A percentile compares a stretch with the other conserved stretches of the same genome.
These are phyloP conservation scores for Schizopygopsis pylzovi DNA, from an alignment of 2,797 vertebrate genomes.

Conservation along the genomic window DNA sequence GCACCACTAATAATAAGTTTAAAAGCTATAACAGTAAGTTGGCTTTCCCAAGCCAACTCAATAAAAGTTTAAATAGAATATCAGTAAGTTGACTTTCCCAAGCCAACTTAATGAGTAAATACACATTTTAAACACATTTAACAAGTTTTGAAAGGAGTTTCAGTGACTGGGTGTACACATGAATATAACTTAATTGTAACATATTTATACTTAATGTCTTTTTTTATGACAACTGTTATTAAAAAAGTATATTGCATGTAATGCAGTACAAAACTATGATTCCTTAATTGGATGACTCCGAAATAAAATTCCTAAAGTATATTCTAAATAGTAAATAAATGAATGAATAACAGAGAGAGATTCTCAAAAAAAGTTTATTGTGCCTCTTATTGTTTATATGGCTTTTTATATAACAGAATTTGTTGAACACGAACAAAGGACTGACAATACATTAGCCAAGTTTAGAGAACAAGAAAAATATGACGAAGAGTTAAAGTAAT, in stretches of 20 bases:
- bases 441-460: slow-evolving; percentile 76
- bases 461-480: slow-evolving; percentile 67
- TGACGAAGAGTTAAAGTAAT: slow-evolving; percentile 69
- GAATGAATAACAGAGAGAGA: slow-evolving; percentile 37
- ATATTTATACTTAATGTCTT: neutral
- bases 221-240: neutral
- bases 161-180: neutral
- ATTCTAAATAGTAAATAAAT: neutral
- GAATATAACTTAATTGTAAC: neutral
- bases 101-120: neutral
- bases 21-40: too few species aligned
- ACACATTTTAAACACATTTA: neutral
- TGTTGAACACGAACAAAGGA: slow-evolving; percentile 77
- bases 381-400: slow-evolving; percentile 86
- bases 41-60: too few species aligned
- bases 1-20: too few species aligned
- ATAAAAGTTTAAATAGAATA: too few species aligned
- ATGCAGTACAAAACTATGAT: neutral
- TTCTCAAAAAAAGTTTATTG: slow-evolving; percentile 84
- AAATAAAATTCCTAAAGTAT: neutral
- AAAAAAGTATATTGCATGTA: neutral
- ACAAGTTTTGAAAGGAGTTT: neutral
- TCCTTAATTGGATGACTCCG: neutral
- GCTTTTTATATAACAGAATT: slow-evolving; percentile 85
- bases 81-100: too few species aligned